Evolutionary conservation across 2,797 vertebrate genomes (phyloP), one percentile per base, ranked within the genome.

Genomic region (Amblyraja radiata): DNA sequence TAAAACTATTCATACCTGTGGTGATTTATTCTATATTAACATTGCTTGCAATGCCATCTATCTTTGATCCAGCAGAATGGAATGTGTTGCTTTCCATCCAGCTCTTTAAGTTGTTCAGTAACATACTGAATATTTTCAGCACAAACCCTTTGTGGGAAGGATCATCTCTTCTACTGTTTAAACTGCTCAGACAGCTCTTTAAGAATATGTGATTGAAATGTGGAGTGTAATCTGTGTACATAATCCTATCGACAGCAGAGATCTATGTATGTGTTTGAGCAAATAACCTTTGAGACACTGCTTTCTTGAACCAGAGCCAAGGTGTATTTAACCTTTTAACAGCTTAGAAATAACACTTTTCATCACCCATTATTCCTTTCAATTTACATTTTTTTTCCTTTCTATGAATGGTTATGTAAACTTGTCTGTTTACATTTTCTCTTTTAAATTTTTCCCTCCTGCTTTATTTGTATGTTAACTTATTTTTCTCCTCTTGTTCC

Each of bases 191-290:
- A 58, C 63, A 65, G n/a, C 21, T 32, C 63, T 71, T 71, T 68
- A 36, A 23, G 9, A 90, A 71, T 32, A 68, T 36, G 16, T 68
- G 63, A 39, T 90, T 36, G 65, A 68, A 32, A 90, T 90, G 71
- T 71, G 71, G n/a, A 90, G 2, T 39, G 86, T 68, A 68, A 90
- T 90, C 18, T 90, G 86, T 90, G 86, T 21, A 68, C 32, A 71
- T 90, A 71, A 71, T 65, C n/a, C 86, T 71, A 90, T 90, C 63
- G 71, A 16, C 86, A 71, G 86, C n/a, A 90, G 65, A 71, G 36
- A 90, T 90, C 84, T 68, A 68, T 36, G 61, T 90, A 4, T 71
- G 23, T 36, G 61, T 63, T 88, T 88, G 86, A 90, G 32, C 86
- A 68, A 90, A 71, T 90, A 71, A 71, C 65, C 86, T 71, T 90